phyloP scores from a whole-genome alignment of 2,797 vertebrate species.

The Oophaga sylvatica region DNA sequence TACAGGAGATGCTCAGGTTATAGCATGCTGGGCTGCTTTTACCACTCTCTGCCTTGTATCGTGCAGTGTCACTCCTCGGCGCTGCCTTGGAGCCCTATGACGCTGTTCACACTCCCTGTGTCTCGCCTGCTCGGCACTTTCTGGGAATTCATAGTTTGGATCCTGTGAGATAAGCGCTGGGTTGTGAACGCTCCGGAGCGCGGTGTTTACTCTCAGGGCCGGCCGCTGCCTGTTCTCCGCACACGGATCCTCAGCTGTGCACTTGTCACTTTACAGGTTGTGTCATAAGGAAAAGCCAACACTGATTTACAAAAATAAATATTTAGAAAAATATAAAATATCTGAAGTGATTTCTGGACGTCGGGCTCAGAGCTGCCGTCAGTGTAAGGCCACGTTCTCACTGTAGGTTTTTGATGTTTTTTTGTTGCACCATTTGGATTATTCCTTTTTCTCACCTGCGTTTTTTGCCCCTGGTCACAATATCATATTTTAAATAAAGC shows the following conservation, averaged over 20 bases:
- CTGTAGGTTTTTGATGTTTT: no score
- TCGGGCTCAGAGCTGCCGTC: no score
- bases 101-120: background rate
- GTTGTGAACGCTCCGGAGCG: background rate
- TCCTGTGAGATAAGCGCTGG: constrained; percentile 1
- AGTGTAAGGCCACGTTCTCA: no score
- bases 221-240: background rate
- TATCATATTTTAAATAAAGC: no score
- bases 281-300: background rate
- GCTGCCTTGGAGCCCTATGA: background rate
- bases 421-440: no score
- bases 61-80: background rate
- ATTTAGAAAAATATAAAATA: background rate
- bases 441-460: no score
- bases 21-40: background rate
- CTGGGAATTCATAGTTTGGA: background rate
- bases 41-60: background rate
- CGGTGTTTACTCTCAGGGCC: background rate
- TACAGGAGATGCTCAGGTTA: background rate
- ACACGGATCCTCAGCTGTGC: background rate
- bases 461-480: no score
- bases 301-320: background rate
- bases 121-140: constrained; percentile 1
- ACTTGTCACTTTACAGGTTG: background rate
- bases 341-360: background rate